Percentiles rank a stretch among this genome's conserved stretches.
Conservation (phyloP, 2,888 invertebrate species). For the Himalopsyche japonica region DNA sequence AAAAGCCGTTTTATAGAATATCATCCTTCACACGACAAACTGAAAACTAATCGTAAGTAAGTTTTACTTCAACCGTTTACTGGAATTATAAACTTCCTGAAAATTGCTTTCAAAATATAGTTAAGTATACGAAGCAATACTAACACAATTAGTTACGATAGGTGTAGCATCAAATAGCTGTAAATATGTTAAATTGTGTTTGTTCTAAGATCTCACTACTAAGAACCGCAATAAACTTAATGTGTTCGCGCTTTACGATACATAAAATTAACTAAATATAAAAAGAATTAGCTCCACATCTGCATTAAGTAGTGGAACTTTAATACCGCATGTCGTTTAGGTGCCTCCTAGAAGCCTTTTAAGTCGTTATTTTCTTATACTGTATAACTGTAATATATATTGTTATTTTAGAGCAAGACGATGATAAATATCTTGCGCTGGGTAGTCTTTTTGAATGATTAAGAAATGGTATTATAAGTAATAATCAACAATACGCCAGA, state of each 20-base stretch:
- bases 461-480: too few relatives aligned
- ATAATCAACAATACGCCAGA: too few relatives aligned
- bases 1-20: too few relatives aligned
- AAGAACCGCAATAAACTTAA: not conserved
- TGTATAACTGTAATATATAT: too few relatives aligned
- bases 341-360: too few relatives aligned
- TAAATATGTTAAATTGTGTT: not conserved
- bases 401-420: too few relatives aligned
- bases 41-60: too few relatives aligned
- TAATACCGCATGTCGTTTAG: too few relatives aligned
- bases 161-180: not conserved
- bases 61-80: not conserved
- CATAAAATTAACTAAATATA: not conserved
- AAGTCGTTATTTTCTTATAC: too few relatives aligned
- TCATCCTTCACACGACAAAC: too few relatives aligned
- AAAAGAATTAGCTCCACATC: not conserved
- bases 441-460: too few relatives aligned
- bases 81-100: not conserved
- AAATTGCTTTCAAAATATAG: not conserved
- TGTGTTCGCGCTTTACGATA: not conserved
- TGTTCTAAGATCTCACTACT: not conserved
- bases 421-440: too few relatives aligned
- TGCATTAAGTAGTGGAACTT: not conserved
- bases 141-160: not conserved
- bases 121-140: not conserved